Conservation (phyloP, 2,888 invertebrate species). For the Crepidodera aurea region DNA sequence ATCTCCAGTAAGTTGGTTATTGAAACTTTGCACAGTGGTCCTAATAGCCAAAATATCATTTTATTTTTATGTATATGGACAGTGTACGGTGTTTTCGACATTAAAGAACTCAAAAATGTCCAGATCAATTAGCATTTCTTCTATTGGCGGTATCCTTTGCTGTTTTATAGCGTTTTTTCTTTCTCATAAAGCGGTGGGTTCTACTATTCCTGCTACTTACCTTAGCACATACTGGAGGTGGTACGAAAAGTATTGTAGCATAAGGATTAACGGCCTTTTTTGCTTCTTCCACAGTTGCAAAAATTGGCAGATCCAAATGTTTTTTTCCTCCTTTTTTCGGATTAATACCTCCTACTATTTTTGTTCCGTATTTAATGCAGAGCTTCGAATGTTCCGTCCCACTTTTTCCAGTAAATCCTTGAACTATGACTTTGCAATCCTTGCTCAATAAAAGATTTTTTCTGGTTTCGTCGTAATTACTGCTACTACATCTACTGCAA, state of each 20-base stretch:
- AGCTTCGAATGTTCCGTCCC: conserved; percentile 74
- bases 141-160: too few relatives aligned
- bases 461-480: conserved; percentile 6
- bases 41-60: too few relatives aligned
- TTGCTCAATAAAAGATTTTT: conserved; percentile 41
- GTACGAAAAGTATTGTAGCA: conserved; percentile 81
- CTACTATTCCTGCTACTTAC: too few relatives aligned
- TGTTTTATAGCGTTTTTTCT: too few relatives aligned
- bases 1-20: too few relatives aligned
- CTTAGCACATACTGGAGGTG: conserved; percentile 73
- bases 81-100: too few relatives aligned
- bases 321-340: conserved; percentile 83
- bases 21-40: too few relatives aligned
- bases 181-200: too few relatives aligned
- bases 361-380: conserved; percentile 82
- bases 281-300: conserved; percentile 71
- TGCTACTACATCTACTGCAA: not conserved
- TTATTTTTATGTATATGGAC: too few relatives aligned
- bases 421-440: conserved; percentile 77
- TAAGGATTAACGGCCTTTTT: conserved; percentile 72
- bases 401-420: conserved; percentile 80
- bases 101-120: too few relatives aligned
- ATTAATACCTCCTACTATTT: conserved; percentile 81
- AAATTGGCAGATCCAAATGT: conserved; percentile 79
- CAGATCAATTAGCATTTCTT: too few relatives aligned